Base-by-base conservation (phyloP, 2,113 vertebrate species). In the Rhombomys opimus region DNA sequence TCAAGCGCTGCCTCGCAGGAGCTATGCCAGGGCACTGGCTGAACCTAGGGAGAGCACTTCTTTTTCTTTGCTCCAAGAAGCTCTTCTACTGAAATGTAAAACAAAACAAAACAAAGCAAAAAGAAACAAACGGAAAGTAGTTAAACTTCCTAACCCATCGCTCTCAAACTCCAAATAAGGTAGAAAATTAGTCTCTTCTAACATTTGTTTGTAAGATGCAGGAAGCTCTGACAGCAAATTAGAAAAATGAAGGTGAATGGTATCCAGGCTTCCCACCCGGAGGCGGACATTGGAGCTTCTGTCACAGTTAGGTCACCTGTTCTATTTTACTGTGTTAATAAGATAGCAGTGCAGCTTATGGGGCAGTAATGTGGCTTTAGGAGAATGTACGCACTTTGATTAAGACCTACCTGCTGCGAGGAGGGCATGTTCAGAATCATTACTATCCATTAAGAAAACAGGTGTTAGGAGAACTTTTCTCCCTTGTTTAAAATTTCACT, bases 391-490 rank as follows among this genome's bases (percentile, higher is more conserved):
- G 89, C 91, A 12, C 93, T n/a, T n/a, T 46, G 75, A 95, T 95
- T 95, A 95, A 97, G 98, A 97, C 92, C 86, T 92, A 97, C 93
- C 52, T 0, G 15, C 67, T 96, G 90, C 90, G 0, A 50, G 89
- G 15, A 10, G 95, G 85, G 80, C 2, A 13, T 35, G 12, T 5
- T 84, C 32, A 72, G 95, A 57, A 38, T 90, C 96, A 96, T 91
- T 89, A 85, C 13, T 93, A 96, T 87, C 76, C 93, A 82, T 98
- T 98, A 96, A 89, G 96, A 86, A 92, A 91, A 95, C 59, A 87
- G 63, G 57, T 80, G 77, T 94, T 97, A 86, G 68, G 57, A 87
- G 14, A 96, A 93, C 15, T 17, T 22, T 67, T 14, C 23, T 87
- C 38, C 67, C 65, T 25, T 25, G 18, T 72, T 77, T 63, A 10